Conservation (phyloP, 2,888 invertebrate species). For the Oasisia sp. region DNA sequence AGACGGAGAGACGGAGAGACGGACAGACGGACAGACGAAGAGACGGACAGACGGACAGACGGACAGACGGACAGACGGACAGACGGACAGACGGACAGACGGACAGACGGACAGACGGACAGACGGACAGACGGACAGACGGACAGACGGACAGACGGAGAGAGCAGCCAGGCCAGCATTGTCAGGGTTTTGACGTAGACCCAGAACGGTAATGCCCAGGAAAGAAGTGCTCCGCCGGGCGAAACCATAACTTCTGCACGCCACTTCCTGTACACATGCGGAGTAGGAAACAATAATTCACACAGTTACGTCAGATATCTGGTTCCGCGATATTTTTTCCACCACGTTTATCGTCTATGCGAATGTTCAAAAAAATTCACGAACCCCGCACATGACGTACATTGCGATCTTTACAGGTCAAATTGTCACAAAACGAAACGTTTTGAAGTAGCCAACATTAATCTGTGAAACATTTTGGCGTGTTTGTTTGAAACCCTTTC, state of each 20-base stretch:
- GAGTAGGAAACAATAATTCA: conserved; percentile 12
- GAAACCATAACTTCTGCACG: not conserved
- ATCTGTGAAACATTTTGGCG: not conserved
- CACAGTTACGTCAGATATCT: not conserved
- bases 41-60: too few species aligned
- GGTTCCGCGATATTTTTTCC: not conserved
- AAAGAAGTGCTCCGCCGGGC: not conserved
- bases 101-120: too few species aligned
- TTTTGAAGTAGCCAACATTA: not conserved
- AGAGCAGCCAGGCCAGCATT: too few species aligned
- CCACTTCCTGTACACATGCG: not conserved
- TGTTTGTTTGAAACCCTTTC: not conserved
- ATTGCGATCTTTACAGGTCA: not conserved
- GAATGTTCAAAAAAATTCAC: not conserved
- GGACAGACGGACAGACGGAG: too few species aligned
- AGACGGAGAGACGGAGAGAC: too few species aligned
- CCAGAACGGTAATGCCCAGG: not conserved
- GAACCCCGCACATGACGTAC: not conserved
- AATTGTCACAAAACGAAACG: not conserved
- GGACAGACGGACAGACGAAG: too few species aligned
- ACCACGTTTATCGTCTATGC: not conserved
- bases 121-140: too few species aligned
- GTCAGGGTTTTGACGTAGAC: not conserved
- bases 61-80: too few species aligned
- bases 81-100: too few species aligned